phyloP scores from a whole-genome alignment of 2,797 vertebrate genomes.

The Mergus octosetaceus region DNA sequence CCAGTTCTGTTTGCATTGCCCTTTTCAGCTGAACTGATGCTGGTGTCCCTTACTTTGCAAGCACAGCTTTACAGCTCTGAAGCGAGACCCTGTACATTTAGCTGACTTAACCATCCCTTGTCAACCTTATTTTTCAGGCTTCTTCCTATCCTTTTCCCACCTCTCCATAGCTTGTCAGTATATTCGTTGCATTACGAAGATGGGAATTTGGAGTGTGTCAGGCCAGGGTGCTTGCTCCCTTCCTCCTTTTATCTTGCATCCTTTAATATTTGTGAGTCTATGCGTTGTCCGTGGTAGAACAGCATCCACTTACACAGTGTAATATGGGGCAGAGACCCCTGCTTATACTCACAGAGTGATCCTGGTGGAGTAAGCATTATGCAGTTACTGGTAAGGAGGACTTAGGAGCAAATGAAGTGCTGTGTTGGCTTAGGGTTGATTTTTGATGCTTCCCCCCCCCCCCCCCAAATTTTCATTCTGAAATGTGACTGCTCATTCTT shows the following conservation, averaged over 20 bases:
- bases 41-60: conserved; percentile 5
- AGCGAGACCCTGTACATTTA: background rate
- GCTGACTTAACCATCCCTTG: background rate
- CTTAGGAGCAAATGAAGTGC: background rate
- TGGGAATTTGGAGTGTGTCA: background rate
- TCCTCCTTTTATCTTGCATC: background rate
- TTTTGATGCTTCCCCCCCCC: background rate
- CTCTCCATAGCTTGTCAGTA: background rate
- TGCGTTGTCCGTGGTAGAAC: background rate
- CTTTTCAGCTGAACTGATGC: background rate
- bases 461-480: background rate
- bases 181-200: background rate
- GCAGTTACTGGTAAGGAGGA: background rate
- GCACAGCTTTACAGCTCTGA: conserved; percentile 7
- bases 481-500: background rate
- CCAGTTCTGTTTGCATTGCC: background rate
- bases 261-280: background rate
- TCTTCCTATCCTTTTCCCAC: background rate
- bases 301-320: background rate
- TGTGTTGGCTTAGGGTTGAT: background rate
- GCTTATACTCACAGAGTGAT: background rate
- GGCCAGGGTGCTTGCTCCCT: background rate
- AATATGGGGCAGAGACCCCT: background rate
- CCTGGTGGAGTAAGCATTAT: background rate
- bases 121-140: background rate